phyloP scores from a whole-genome alignment of 1,140 invertebrate genomes.

The Eueides isabella region DNA sequence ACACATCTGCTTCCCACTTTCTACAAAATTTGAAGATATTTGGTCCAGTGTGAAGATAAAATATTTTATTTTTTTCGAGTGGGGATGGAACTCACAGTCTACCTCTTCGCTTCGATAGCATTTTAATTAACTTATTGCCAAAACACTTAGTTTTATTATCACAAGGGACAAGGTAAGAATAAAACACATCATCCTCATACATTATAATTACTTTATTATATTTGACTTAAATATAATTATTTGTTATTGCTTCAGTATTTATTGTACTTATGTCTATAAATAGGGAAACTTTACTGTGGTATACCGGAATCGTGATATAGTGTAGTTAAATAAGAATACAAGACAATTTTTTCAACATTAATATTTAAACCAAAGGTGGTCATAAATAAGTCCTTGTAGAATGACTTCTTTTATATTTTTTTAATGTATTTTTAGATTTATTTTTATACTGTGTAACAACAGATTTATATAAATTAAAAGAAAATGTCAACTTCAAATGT shows the following conservation, averaged over 20 bases:
- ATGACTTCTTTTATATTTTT: not conserved
- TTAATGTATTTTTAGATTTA: too few species aligned
- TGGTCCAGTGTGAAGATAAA: too few species aligned
- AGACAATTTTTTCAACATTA: not conserved
- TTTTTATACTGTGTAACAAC: too few species aligned
- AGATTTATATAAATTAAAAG: too few species aligned
- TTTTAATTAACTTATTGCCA: not conserved
- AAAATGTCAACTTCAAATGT: too few species aligned
- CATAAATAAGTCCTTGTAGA: not conserved
- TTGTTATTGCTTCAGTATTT: constrained; percentile 76
- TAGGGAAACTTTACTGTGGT: constrained; percentile 28
- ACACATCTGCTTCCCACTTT: too few species aligned
- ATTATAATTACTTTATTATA: constrained; percentile 72
- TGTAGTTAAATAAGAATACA: constrained; percentile 9
- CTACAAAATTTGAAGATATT: too few species aligned
- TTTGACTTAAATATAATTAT: constrained; percentile 63
- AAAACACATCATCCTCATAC: constrained; percentile 27
- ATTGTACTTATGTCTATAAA: constrained; percentile 64
- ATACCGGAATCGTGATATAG: constrained; percentile 20
- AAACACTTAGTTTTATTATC: not conserved
- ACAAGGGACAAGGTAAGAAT: constrained; percentile 14
- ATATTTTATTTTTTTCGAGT: too few species aligned
- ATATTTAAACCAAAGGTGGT: not conserved
- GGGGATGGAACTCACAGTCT: too few species aligned
- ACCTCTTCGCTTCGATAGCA: too few species aligned